Percentiles rank a stretch among this genome's conserved stretches.
These are phyloP conservation scores for Carollia perspicillata DNA, from an alignment of 2,113 vertebrate genomes.

Conservation along the genomic window DNA sequence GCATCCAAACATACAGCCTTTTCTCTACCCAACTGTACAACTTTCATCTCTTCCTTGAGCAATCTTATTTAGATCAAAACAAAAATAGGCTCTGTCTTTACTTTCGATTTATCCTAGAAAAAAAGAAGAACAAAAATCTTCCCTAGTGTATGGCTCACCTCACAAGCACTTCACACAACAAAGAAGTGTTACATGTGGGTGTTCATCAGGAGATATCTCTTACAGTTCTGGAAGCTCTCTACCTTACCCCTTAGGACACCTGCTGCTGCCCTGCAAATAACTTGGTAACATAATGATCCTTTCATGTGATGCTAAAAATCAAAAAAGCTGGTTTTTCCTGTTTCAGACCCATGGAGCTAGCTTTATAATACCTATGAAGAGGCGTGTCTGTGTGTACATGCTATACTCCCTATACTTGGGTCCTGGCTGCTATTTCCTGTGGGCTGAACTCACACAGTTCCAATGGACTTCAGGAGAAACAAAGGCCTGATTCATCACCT, in stretches of 20 bases:
- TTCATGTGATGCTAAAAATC: neutral
- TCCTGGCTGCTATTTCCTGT: constrained; percentile 44
- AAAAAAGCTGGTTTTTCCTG: constrained; percentile 7
- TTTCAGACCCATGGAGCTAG: neutral
- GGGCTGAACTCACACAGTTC: constrained; percentile 54
- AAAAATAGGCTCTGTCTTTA: neutral
- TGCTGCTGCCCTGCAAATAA: neutral
- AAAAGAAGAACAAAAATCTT: neutral
- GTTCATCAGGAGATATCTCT: neutral
- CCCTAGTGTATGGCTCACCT: constrained; percentile 48
- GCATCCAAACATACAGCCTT: neutral
- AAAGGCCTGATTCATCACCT: constrained; percentile 74
- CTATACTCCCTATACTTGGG: constrained; percentile 56
- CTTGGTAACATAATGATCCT: neutral
- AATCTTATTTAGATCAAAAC: constrained; percentile 7
- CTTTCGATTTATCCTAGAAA: constrained; percentile 56
- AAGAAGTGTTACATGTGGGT: neutral
- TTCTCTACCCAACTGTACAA: constrained; percentile 56
- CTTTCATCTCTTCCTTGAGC: neutral
- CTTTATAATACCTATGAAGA: neutral
- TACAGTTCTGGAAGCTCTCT: neutral
- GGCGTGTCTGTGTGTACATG: neutral
- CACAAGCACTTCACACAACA: neutral
- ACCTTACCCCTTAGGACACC: neutral
- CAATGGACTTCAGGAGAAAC: constrained; percentile 64